These are phyloP conservation scores for Eubucco bourcierii DNA, from an alignment of 2,113 vertebrate species.

Conservation along the genomic window DNA sequence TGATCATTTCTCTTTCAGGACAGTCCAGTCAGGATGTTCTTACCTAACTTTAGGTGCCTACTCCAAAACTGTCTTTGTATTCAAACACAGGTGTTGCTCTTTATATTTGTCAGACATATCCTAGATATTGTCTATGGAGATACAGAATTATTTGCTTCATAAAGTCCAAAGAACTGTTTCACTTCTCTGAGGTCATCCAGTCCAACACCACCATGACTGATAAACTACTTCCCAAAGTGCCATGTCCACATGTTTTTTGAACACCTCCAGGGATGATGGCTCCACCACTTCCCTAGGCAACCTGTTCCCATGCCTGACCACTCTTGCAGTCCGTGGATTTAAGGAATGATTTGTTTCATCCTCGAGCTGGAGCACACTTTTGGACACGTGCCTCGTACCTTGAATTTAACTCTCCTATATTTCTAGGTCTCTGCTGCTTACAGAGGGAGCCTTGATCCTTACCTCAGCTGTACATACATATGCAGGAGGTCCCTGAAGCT, in stretches of 20 bases:
- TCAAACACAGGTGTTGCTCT: neutral
- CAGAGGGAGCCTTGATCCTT: neutral
- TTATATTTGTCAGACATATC: neutral
- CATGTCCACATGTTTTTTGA: no score
- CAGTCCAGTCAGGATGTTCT: neutral
- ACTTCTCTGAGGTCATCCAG: no score
- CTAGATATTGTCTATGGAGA: neutral
- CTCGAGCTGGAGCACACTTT: neutral
- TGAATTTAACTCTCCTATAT: neutral
- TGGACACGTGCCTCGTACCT: neutral
- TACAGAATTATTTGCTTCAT: neutral
- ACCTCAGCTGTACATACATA: conserved; percentile 4
- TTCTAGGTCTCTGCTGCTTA: neutral
- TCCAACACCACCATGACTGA: no score
- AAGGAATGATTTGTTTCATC: neutral
- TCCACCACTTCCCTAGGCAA: no score
- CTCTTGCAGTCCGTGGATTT: neutral
- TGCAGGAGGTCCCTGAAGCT: conserved; percentile 8
- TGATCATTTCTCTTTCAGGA: neutral
- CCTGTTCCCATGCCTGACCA: no score
- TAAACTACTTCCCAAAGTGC: no score
- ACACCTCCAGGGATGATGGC: no score
- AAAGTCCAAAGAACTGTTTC: neutral
- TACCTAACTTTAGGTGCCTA: neutral
- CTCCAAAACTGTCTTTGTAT: neutral